These are phyloP conservation scores for Zeus faber DNA, from an alignment of 2,113 vertebrate genomes.

Conservation along the genomic window DNA sequence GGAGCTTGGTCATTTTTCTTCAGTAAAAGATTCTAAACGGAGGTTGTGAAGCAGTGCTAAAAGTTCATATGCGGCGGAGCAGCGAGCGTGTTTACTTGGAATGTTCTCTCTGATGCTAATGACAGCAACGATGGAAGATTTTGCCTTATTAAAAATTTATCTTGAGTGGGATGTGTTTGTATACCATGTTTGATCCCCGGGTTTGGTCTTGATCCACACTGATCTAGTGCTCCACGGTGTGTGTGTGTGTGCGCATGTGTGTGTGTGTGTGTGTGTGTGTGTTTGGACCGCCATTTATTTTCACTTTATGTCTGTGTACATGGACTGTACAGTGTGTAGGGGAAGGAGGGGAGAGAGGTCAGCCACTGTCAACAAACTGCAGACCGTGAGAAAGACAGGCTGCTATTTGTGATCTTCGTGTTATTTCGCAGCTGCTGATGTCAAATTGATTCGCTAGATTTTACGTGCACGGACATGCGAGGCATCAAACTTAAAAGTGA, in stretches of 20 bases:
- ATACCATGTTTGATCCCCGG: constrained; percentile 57
- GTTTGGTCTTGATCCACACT: constrained; percentile 51
- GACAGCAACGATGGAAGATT: constrained; percentile 24
- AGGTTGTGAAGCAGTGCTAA: constrained; percentile 15
- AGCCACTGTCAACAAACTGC: constrained; percentile 69
- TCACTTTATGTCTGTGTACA: constrained; percentile 60
- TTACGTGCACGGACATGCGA: too few species aligned
- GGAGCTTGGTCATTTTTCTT: constrained; percentile 13
- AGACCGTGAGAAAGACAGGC: constrained; percentile 72
- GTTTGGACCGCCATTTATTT: constrained; percentile 63
- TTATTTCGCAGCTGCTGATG: constrained; percentile 61
- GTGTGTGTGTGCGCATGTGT: constrained; percentile 13
- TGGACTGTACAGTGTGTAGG: constrained; percentile 58
- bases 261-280: neutral
- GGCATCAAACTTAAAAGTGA: too few species aligned
- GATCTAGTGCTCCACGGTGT: constrained; percentile 43
- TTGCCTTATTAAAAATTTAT: constrained; percentile 40
- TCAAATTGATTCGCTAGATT: constrained; percentile 40
- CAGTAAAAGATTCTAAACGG: constrained; percentile 9
- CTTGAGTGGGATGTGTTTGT: too few species aligned
- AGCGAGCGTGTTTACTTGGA: constrained; percentile 38
- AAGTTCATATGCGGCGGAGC: constrained; percentile 18
- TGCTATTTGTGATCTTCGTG: constrained; percentile 63
- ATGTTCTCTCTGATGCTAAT: constrained; percentile 29
- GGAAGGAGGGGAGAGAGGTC: constrained; percentile 57